Evolutionary conservation across 37 sponge, comb jelly and placozoan species (phyloP), one percentile per base, ranked within the genome.

Genomic region (Lycopodina hypogea): DNA sequence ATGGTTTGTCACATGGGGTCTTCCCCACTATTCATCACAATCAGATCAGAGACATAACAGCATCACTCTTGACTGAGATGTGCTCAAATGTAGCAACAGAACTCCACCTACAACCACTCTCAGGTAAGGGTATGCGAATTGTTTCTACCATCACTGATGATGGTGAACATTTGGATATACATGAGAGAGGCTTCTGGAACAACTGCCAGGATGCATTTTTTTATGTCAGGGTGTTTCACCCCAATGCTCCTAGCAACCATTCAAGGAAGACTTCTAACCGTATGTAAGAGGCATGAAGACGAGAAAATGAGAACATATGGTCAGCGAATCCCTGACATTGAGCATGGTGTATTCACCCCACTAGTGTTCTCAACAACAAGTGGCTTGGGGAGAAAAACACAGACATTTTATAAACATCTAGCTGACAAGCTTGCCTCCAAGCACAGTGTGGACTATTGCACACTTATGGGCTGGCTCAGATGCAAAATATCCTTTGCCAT

Each of bases 271-370:
- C n/a, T 76, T 56, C 33, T 53, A 28, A 18, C 50, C 41, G 67
- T 64, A 65, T 78, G 66, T 66, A 78, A 50, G 67, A 64, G 32
- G 42, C 78, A 78, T 53, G 78, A 78, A 66, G 29, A 42, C 2
- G 78, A 21, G 78, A 64, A 51, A 63, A 80, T 17, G 71, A 41
- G 12, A 30, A 24, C 28, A 37, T 73, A 82, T 48, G 74, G 71
- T 33, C 71, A 80, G 17, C 36, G 81, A 19, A 61, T 80, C 1
- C 71, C 61, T 18, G 81, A 80, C 4, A 42, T 80, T 0, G 75
- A 82, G 55, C 74, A 39, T 48, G 83, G 83, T 26, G 55, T 65
- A 17, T 82, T 82, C 53, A 74, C 83, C 83, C 83, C 83, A 21
- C 37, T 82, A 11, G 75, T 82, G 34, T 52, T 82, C 68, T 66